Evolutionary conservation across 2,888 invertebrate genomes (phyloP).

Genomic region (Abrostola tripartita): DNA sequence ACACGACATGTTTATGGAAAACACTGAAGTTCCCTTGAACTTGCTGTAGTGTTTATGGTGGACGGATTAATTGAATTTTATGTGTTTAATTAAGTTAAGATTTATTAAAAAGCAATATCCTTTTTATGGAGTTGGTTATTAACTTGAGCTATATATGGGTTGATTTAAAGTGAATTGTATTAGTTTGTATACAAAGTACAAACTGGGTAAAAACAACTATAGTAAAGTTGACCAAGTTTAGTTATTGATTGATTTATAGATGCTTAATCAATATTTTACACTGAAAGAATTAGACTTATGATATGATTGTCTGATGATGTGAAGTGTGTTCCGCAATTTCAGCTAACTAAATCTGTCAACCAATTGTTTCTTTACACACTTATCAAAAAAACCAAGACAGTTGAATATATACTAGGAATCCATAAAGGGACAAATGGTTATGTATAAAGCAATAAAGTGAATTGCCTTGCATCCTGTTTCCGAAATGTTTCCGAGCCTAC

Average conservation of each 20-base stretch:
- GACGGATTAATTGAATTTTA: constrained; percentile 41
- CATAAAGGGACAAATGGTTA: constrained; percentile 54
- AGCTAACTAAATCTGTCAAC: not conserved
- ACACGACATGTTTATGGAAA: constrained; percentile 68
- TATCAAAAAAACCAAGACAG: constrained; percentile 8
- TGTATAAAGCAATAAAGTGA: constrained; percentile 66
- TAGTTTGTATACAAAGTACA: not conserved
- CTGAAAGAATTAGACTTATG: no score
- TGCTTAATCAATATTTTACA: no score
- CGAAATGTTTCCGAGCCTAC: constrained; percentile 56
- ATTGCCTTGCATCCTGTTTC: constrained; percentile 70
- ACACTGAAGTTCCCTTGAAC: constrained; percentile 56
- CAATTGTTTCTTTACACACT: not conserved
- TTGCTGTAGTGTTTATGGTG: constrained; percentile 41
- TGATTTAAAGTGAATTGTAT: not conserved
- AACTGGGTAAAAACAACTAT: not conserved
- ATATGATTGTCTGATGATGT: no score
- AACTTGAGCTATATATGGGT: constrained; percentile 7
- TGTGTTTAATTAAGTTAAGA: constrained; percentile 38
- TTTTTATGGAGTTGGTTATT: constrained; percentile 26
- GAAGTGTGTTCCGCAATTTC: no score
- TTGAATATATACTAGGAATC: constrained; percentile 36
- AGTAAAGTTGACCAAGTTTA: not conserved
- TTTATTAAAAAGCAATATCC: constrained; percentile 24
- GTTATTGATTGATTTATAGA: no score